Evolutionary conservation across 2,888 invertebrate species (phyloP), one percentile per base, ranked within the genome.

Genomic region (Coelopa pilipes): DNA sequence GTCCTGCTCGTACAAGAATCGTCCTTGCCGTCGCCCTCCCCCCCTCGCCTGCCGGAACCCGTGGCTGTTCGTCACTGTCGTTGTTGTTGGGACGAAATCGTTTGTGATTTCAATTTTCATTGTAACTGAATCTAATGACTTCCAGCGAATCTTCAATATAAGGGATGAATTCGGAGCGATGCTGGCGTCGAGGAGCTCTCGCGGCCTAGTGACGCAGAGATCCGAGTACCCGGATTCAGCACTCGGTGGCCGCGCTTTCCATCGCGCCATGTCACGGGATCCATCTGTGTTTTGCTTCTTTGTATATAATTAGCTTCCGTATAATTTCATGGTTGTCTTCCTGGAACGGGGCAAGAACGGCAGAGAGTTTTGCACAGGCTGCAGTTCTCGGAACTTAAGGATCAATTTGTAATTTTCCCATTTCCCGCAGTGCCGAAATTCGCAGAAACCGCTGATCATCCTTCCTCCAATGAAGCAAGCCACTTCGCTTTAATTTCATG

Each of bases 111-210:
- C 81, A 81, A 82, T 81, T 82, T 83, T 78, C 81, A 82, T 82
- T 84, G 82, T 82, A 83, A 83, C 83, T 84, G 84, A 84, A 84
- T 83, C 84, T 83, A 84, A 84, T 83, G 83, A 82, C 24, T 66
- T 24, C 45, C 46, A 55, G 13, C 68, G 34, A 45, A 21, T 49
- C 66, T 68, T 68, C 47, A 11, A 21, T 19, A 57, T 57, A 60
- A 19, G 70, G 70, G 70, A 60, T 60, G 70, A 60, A 60, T 47
- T 70, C 34, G 4, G 4, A 19, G 49, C 7, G 49, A n/a, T 47
- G 66, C 21, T 66, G 66, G 53, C 53, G 53, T 53, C 15, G 53
- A 17, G 53, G 13, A 17, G 53, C 17, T 53, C 15, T 53, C 17
- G 53, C 10, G 17, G 13, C 17, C 17, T 17, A 53, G 53, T 53